Conservation (phyloP, 2,113 vertebrate genomes). For the Rhinoderma darwinii region DNA sequence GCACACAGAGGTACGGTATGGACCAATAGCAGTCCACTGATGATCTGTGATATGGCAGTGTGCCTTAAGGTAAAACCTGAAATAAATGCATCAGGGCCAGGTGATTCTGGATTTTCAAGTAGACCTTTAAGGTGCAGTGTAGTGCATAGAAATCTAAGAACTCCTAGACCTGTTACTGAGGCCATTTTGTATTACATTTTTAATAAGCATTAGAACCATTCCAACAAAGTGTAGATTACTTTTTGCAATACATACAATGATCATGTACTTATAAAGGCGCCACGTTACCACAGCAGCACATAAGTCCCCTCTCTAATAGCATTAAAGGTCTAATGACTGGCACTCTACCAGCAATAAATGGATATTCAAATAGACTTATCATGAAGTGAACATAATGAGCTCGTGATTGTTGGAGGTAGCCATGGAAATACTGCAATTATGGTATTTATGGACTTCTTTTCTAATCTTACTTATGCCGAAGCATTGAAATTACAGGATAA, state of each 20-base stretch:
- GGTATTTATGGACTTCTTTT: conserved; percentile 5
- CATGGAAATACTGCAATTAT: conserved; percentile 22
- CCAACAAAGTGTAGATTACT: neutral
- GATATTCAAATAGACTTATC: conserved; percentile 27
- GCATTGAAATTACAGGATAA: conserved; percentile 7
- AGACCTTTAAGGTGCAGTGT: neutral
- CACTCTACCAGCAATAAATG: conserved; percentile 9
- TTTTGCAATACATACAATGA: neutral
- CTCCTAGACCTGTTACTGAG: neutral
- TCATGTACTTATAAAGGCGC: neutral
- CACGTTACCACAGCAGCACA: neutral
- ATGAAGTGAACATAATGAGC: conserved; percentile 37
- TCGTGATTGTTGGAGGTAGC: conserved; percentile 12
- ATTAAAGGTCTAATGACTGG: conserved; percentile 10
- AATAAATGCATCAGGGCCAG: too few species aligned
- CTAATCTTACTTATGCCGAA: neutral
- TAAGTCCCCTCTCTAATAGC: conserved; percentile 3
- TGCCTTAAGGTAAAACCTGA: too few species aligned
- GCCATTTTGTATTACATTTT: neutral
- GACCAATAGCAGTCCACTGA: too few species aligned
- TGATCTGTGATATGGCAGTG: too few species aligned
- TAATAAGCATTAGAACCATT: neutral
- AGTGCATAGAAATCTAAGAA: neutral
- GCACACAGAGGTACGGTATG: too few species aligned
- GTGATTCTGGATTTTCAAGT: neutral